A percentile compares a stretch with the other conserved stretches of the same genome.
Conservation (phyloP, 1,140 invertebrate species). For the Archivesica marissinica region DNA sequence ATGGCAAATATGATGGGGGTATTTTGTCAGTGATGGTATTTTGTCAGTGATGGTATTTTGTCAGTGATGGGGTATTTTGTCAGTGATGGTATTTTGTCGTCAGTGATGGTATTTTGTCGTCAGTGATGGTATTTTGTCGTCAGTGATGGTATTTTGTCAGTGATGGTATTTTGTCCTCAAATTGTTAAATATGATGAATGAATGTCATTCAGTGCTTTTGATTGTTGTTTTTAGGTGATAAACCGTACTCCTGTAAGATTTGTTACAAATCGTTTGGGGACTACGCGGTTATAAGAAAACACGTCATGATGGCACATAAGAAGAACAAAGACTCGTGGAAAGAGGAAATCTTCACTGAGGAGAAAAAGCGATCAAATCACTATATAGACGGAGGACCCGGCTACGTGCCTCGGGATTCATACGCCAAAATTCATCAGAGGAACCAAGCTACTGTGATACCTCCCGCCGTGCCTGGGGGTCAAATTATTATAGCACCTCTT, state of each 20-base stretch:
- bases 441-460: not conserved
- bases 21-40: no score
- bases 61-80: no score
- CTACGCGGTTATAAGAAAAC: constrained; percentile 75
- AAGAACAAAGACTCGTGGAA: constrained; percentile 70
- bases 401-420: constrained; percentile 16
- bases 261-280: constrained; percentile 77
- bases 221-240: constrained; percentile 68
- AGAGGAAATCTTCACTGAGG: constrained; percentile 42
- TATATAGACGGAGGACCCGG: constrained; percentile 49
- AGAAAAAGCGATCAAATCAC: constrained; percentile 22
- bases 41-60: no score
- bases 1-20: no score
- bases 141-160: no score
- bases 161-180: no score
- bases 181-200: no score
- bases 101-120: no score
- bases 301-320: constrained; percentile 77
- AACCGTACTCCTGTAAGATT: constrained; percentile 74
- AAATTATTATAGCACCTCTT: not conserved
- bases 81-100: no score
- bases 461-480: not conserved
- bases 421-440: not conserved
- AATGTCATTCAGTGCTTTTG: no score
- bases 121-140: no score